Evolutionary conservation across 2,113 vertebrate species (phyloP).

Genomic region (Odocoileus hemionus): DNA sequence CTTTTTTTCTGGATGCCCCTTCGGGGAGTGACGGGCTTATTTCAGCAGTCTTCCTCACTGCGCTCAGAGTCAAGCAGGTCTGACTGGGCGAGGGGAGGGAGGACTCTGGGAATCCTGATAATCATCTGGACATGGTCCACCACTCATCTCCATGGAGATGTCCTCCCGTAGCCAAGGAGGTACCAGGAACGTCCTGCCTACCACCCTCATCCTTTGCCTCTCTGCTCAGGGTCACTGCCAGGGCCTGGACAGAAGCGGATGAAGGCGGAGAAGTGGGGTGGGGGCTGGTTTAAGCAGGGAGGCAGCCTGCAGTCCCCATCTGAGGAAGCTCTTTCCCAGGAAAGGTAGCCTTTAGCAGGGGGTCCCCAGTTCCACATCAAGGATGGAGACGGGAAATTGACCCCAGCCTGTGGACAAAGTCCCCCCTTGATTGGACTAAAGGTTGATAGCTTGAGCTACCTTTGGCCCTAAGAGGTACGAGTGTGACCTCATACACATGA

Average conservation of each 20-base stretch:
- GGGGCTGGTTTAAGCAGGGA: background rate
- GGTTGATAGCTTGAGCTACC: background rate
- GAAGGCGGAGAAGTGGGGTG: background rate
- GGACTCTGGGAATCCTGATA: constrained; percentile 34
- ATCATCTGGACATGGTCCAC: constrained; percentile 49
- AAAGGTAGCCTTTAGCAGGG: background rate
- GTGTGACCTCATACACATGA: background rate
- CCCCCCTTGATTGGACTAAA: background rate
- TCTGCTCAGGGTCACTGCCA: constrained; percentile 27
- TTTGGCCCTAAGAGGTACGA: background rate
- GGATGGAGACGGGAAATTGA: background rate
- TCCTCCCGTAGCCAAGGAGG: constrained; percentile 4
- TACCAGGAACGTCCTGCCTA: background rate
- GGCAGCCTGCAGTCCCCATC: background rate
- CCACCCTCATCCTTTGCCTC: background rate
- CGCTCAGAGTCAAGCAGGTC: background rate
- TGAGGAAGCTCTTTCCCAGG: background rate
- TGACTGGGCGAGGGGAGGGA: background rate
- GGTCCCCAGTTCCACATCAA: background rate
- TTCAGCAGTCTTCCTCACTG: background rate
- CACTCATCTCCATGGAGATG: constrained; percentile 25
- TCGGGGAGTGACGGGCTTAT: background rate
- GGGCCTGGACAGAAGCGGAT: background rate
- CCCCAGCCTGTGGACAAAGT: background rate
- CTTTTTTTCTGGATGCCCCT: background rate